A percentile compares a stretch with the other conserved stretches of the same genome.
phyloP scores from a whole-genome alignment of 2,797 vertebrate species.

The Neosilurus mollespiculum region DNA sequence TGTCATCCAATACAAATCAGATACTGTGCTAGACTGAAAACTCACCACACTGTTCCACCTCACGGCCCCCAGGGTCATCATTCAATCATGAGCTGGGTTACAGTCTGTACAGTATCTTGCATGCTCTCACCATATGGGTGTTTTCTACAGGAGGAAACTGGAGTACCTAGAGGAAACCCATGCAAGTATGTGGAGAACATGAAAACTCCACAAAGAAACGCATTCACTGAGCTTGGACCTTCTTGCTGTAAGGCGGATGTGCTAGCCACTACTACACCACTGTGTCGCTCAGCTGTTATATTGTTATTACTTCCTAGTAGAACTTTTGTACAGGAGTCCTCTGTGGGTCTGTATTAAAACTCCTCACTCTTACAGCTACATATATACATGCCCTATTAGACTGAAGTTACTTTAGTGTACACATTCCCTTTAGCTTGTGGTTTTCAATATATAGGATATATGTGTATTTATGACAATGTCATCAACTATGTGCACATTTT shows the following conservation, averaged over 20 bases:
- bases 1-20: background rate
- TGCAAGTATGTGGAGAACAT: no score
- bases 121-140: background rate
- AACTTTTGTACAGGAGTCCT: background rate
- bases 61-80: background rate
- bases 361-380: background rate
- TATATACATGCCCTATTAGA: background rate
- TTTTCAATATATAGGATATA: background rate
- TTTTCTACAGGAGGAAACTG: background rate
- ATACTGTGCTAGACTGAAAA: no score
- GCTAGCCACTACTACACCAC: no score
- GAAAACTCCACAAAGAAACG: no score
- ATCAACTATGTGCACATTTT: constrained; percentile 1
- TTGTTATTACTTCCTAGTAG: background rate
- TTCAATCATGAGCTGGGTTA: background rate
- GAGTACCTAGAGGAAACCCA: no score
- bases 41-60: background rate
- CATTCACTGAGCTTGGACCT: no score
- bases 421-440: background rate
- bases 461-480: background rate
- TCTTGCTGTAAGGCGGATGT: no score
- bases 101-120: background rate
- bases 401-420: constrained; percentile 3
- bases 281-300: no score
- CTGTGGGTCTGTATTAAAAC: background rate